Conservation (phyloP, 2,113 vertebrate genomes). For the Psettodes erumei region DNA sequence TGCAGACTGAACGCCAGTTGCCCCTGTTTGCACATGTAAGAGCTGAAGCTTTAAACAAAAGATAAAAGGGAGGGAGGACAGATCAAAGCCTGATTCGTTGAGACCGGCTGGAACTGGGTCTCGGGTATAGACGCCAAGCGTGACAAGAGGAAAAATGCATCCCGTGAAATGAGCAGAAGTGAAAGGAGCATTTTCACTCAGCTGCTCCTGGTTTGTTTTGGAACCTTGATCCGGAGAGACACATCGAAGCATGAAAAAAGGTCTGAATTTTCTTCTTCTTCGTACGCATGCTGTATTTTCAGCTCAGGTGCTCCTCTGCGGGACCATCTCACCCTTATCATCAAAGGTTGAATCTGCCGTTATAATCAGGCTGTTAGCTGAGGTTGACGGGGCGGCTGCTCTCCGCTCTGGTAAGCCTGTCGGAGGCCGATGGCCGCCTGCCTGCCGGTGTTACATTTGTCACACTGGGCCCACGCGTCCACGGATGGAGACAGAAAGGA, state of each 20-base stretch:
- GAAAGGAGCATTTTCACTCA: conserved; percentile 35
- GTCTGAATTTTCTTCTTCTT: background rate
- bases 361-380: conserved; percentile 54
- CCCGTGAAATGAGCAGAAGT: conserved; percentile 23
- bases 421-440: conserved; percentile 30
- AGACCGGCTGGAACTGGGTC: background rate
- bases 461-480: conserved; percentile 18
- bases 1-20: background rate
- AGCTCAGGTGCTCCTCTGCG: conserved; percentile 2
- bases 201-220: conserved; percentile 32
- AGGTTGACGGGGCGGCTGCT: conserved; percentile 27
- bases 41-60: conserved; percentile 8
- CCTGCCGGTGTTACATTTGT: conserved; percentile 30
- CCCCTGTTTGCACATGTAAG: background rate
- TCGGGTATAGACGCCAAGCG: conserved; percentile 18
- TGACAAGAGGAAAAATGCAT: conserved; percentile 17
- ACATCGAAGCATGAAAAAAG: background rate
- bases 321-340: conserved; percentile 41
- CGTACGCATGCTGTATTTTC: conserved; percentile 31
- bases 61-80: conserved; percentile 6
- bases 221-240: conserved; percentile 35
- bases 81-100: conserved; percentile 13
- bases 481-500: conserved; percentile 31
- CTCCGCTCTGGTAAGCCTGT: conserved; percentile 54
- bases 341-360: conserved; percentile 56